Conservation (phyloP, 2,888 invertebrate genomes). For the Trachelus troglodyta region DNA sequence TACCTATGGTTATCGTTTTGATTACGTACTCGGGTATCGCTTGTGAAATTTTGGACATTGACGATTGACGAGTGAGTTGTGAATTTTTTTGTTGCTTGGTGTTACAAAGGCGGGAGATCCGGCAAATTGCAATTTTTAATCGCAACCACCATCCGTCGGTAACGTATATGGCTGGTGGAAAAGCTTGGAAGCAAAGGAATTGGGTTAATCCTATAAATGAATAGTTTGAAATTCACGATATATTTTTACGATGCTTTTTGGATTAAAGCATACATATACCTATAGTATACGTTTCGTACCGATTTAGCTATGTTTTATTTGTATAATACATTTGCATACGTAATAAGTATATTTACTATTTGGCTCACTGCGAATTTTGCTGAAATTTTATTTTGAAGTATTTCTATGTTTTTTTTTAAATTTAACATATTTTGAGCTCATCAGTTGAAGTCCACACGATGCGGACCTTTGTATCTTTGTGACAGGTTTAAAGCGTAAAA, state of each 20-base stretch:
- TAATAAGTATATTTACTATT: background rate
- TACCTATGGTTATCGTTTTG: background rate
- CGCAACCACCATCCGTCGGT: background rate
- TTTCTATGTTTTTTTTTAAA: background rate
- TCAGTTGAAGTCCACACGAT: background rate
- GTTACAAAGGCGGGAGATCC: background rate
- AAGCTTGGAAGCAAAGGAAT: background rate
- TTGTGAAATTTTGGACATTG: background rate
- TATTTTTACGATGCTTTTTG: background rate
- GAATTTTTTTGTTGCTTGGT: background rate
- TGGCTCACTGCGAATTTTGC: background rate
- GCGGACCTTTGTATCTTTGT: background rate
- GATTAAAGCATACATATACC: background rate
- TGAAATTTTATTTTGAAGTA: background rate
- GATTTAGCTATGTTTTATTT: background rate
- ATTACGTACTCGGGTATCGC: background rate
- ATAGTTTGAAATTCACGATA: background rate
- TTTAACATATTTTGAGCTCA: background rate
- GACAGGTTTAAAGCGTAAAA: background rate
- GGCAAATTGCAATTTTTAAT: background rate
- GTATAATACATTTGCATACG: background rate
- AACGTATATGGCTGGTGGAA: background rate
- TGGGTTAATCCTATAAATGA: slow-evolving; percentile 17
- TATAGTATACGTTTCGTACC: background rate
- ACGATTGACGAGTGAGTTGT: background rate